Evolutionary conservation across 2,113 vertebrate genomes (phyloP).

Genomic region (Zosterops lateralis): DNA sequence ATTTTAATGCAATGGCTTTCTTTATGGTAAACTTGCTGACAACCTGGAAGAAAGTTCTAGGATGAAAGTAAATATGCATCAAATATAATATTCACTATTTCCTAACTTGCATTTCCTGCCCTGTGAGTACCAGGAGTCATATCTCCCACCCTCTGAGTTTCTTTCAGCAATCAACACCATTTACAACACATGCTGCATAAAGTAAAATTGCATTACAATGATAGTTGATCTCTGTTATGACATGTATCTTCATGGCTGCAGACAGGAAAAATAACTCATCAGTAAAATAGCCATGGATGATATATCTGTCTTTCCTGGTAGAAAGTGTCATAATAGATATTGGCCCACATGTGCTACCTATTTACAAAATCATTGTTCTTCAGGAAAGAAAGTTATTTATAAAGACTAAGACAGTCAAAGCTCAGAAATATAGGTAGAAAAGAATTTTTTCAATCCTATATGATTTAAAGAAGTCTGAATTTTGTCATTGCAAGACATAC

Average conservation of each 20-base stretch:
- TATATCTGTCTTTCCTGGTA: constrained; percentile 28
- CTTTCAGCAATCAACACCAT: constrained; percentile 59
- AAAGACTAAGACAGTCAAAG: neutral
- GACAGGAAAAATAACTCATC: constrained; percentile 38
- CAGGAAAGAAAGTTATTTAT: neutral
- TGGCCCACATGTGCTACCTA: neutral
- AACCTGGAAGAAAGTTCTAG: neutral
- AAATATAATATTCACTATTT: neutral
- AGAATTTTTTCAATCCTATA: neutral
- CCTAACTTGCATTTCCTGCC: neutral
- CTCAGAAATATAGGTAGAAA: neutral
- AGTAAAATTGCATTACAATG: constrained; percentile 54
- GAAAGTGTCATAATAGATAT: constrained; percentile 61
- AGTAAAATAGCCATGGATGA: constrained; percentile 48
- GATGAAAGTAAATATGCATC: neutral
- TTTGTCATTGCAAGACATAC: neutral
- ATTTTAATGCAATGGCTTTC: neutral
- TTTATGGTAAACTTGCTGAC: neutral
- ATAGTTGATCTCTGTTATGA: constrained; percentile 71
- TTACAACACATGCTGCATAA: constrained; percentile 30
- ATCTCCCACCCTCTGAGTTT: constrained; percentile 35
- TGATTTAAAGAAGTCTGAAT: neutral
- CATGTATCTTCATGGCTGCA: constrained; percentile 52
- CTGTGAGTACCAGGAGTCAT: neutral
- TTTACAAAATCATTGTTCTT: constrained; percentile 1